A percentile compares a stretch with the other conserved stretches of the same genome.
Conservation (phyloP, 2,797 vertebrate species). For the Selene dorsalis region DNA sequence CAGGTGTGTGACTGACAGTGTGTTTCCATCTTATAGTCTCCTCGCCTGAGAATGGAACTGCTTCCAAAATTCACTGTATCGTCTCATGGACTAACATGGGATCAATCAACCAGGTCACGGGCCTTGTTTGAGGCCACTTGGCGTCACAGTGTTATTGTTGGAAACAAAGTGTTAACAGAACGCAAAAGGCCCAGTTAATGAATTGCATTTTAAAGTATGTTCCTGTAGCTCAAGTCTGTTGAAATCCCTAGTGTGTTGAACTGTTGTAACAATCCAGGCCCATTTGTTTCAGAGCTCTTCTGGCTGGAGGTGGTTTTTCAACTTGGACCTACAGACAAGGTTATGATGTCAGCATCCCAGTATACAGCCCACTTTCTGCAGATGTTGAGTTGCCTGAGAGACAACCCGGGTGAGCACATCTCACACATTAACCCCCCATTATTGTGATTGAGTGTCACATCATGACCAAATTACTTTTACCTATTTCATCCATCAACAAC, state of each 20-base stretch:
- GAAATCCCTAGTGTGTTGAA: slow-evolving; percentile 2
- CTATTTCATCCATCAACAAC: background rate
- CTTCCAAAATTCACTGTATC: slow-evolving; percentile 42
- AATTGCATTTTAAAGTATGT: slow-evolving; percentile 8
- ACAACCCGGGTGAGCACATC: slow-evolving; percentile 90
- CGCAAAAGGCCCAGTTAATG: background rate
- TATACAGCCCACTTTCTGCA: slow-evolving; percentile 93
- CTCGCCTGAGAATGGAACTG: slow-evolving; percentile 34
- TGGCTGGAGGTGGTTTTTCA: slow-evolving; percentile 98
- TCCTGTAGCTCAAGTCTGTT: slow-evolving; percentile 1
- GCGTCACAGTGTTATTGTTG: background rate
- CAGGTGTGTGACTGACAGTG: slow-evolving; percentile 73
- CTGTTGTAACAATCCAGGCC: slow-evolving; percentile 13
- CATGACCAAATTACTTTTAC: slow-evolving; percentile 21
- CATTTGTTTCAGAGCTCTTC: slow-evolving; percentile 87
- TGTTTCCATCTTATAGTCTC: slow-evolving; percentile 65
- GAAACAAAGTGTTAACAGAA: background rate
- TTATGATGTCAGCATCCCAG: slow-evolving; percentile 98
- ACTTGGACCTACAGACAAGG: slow-evolving; percentile 99
- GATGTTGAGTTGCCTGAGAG: slow-evolving; percentile 92
- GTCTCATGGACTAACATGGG: slow-evolving; percentile 5
- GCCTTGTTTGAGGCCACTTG: slow-evolving; percentile 28
- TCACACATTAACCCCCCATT: slow-evolving; percentile 3
- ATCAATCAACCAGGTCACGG: slow-evolving; percentile 16
- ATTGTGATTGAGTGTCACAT: slow-evolving; percentile 15